A percentile compares a stretch with the other conserved stretches of the same genome.
Evolutionary conservation across 2,113 vertebrate species (phyloP).

Genomic region (Todiramphus saurophagus): DNA sequence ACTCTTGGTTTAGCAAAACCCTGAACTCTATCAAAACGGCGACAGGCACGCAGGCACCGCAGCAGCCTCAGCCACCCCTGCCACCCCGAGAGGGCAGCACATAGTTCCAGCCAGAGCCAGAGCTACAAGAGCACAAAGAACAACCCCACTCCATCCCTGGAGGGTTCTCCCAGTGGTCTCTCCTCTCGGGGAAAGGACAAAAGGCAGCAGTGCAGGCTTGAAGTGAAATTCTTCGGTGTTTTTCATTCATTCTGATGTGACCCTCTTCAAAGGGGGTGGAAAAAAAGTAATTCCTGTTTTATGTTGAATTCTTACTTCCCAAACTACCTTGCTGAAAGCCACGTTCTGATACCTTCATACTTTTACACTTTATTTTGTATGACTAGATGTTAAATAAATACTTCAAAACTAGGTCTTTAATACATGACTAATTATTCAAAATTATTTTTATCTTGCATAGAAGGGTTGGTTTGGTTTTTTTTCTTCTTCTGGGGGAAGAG

Average conservation of each 20-base stretch:
- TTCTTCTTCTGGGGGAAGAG: constrained; percentile 41
- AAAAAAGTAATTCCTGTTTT: constrained; percentile 43
- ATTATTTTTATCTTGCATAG: constrained; percentile 71
- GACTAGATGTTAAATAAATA: constrained; percentile 74
- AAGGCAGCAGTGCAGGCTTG: constrained; percentile 65
- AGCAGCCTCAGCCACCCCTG: constrained; percentile 54
- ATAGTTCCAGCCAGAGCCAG: constrained; percentile 64
- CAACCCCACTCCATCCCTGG: constrained; percentile 21
- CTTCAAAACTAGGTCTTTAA: constrained; percentile 72
- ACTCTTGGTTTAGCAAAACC: constrained; percentile 99
- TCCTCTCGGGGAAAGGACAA: constrained; percentile 51
- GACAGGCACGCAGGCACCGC: constrained; percentile 83
- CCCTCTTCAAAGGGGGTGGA: constrained; percentile 43
- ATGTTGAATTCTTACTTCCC: constrained; percentile 64
- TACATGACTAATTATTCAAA: constrained; percentile 65
- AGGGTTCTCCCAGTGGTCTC: constrained; percentile 19
- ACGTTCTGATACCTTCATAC: constrained; percentile 62
- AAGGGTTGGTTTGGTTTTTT: neutral
- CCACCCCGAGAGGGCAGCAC: constrained; percentile 76
- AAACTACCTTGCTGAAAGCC: constrained; percentile 69
- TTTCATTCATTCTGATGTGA: constrained; percentile 61
- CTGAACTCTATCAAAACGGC: constrained; percentile 97
- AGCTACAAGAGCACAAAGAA: constrained; percentile 73
- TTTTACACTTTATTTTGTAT: constrained; percentile 76
- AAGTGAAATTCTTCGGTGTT: constrained; percentile 65